Evolutionary conservation across 2,113 vertebrate species (phyloP).

Genomic region (Amia ocellicauda): DNA sequence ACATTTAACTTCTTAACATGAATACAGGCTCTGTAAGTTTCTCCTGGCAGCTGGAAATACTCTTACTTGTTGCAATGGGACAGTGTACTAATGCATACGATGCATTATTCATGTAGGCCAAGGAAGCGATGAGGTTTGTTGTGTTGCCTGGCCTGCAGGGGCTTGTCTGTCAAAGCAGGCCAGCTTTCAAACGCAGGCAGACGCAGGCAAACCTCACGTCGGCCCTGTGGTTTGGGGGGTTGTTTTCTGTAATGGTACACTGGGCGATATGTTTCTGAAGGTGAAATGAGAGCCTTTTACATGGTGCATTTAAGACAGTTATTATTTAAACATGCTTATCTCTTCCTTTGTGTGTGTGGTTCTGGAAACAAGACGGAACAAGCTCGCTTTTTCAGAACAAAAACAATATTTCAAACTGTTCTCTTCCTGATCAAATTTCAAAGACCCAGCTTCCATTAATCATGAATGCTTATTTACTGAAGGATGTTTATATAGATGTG

Average conservation of each 20-base stretch:
- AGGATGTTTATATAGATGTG: too few species aligned
- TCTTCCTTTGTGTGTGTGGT: not conserved
- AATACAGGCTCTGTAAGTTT: not conserved
- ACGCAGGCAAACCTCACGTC: not conserved
- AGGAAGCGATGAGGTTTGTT: constrained; percentile 1
- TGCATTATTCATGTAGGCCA: not conserved
- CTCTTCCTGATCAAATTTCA: too few species aligned
- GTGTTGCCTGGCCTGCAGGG: constrained; percentile 4
- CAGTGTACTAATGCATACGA: not conserved
- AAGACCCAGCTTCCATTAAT: too few species aligned
- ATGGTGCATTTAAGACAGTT: not conserved
- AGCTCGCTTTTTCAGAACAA: not conserved
- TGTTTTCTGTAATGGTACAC: not conserved
- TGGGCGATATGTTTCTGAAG: not conserved
- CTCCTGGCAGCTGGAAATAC: not conserved
- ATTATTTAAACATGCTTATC: not conserved
- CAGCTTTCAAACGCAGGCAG: not conserved
- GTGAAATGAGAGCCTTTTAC: too few species aligned
- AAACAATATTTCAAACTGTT: too few species aligned
- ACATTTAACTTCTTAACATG: not conserved
- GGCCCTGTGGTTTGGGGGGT: not conserved
- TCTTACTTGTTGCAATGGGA: not conserved
- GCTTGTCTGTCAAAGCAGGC: not conserved
- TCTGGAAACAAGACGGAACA: too few species aligned
- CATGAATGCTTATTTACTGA: too few species aligned